A percentile compares a stretch with the other conserved stretches of the same genome.
These are phyloP conservation scores for Amiota minor DNA, from an alignment of 2,888 invertebrate species.

Conservation along the genomic window DNA sequence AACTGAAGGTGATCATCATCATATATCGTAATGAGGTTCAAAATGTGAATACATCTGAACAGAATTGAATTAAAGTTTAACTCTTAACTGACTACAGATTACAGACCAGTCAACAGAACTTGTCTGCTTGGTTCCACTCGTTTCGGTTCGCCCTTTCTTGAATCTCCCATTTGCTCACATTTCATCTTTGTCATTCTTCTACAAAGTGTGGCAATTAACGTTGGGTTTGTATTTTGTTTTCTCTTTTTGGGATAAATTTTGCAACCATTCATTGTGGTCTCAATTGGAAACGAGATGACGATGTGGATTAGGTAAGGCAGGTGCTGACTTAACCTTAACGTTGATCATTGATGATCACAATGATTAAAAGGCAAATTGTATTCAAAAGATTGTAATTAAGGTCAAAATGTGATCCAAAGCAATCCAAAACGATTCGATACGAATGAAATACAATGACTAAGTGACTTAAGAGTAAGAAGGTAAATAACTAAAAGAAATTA, in stretches of 20 bases:
- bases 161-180: not conserved
- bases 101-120: not conserved
- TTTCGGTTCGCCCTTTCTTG: too few species aligned
- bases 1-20: not conserved
- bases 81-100: too few species aligned
- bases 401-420: constrained; percentile 55
- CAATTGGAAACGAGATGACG: too few species aligned
- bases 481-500: too few species aligned
- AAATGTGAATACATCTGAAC: not conserved
- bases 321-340: constrained; percentile 28
- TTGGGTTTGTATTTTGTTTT: constrained; percentile 1
- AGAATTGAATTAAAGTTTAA: not conserved
- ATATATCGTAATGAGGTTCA: too few species aligned
- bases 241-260: not conserved
- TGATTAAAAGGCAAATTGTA: constrained; percentile 67
- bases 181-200: constrained; percentile 15
- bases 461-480: too few species aligned
- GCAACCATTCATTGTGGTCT: not conserved
- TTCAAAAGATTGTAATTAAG: constrained; percentile 68
- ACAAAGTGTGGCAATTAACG: constrained; percentile 32
- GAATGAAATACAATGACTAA: too few species aligned
- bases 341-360: constrained; percentile 54
- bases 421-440: not conserved
- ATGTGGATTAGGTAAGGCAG: constrained; percentile 6
- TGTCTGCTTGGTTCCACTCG: not conserved